Percentiles rank a stretch among this genome's conserved stretches.
Evolutionary conservation across 2,113 vertebrate genomes (phyloP).

Genomic region (Chauna torquata): DNA sequence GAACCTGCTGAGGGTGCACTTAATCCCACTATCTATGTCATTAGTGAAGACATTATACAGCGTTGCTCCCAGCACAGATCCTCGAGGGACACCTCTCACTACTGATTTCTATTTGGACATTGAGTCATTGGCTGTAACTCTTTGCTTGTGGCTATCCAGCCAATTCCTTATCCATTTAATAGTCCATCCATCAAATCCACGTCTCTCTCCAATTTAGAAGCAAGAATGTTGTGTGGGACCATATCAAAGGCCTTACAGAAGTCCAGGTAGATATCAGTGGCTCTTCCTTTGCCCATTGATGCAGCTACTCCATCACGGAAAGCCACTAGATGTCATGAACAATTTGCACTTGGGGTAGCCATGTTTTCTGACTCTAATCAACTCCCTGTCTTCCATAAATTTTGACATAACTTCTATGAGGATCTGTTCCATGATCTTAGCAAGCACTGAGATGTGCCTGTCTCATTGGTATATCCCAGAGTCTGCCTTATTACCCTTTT

Average conservation of each 20-base stretch:
- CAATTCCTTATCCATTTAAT: background rate
- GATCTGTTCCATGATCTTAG: background rate
- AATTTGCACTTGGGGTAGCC: background rate
- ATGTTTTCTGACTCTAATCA: background rate
- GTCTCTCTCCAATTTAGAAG: background rate
- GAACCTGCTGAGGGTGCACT: background rate
- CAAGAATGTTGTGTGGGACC: background rate
- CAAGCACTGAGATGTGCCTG: background rate
- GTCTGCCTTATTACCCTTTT: background rate
- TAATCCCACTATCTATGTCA: background rate
- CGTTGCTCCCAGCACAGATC: background rate
- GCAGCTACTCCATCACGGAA: background rate
- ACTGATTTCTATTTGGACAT: background rate
- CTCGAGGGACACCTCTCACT: background rate
- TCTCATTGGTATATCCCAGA: background rate
- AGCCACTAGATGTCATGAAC: no score
- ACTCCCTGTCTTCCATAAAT: background rate
- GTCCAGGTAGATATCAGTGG: background rate
- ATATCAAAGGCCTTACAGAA: background rate
- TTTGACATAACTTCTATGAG: background rate
- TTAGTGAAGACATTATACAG: background rate
- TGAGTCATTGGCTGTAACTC: background rate
- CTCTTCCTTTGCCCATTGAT: background rate
- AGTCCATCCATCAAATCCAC: background rate
- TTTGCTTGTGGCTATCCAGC: background rate